Percentiles rank a stretch among this genome's conserved stretches.
Conservation (phyloP, 2,888 invertebrate species). For the Acanthosepion lycidas region DNA sequence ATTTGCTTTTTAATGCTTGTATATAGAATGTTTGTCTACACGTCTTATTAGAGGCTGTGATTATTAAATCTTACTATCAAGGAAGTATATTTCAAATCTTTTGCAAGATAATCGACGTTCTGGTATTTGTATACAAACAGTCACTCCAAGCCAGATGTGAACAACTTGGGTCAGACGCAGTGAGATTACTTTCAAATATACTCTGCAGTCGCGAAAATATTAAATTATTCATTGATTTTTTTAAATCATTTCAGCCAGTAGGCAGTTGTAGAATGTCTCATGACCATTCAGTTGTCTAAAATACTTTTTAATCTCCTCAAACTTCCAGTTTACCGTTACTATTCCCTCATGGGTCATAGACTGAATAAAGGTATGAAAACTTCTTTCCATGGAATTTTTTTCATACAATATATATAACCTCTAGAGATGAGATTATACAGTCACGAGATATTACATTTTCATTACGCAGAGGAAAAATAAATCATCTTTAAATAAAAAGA, state of each 20-base stretch:
- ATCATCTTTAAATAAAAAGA: no score
- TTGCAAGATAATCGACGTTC: neutral
- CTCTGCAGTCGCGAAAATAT: neutral
- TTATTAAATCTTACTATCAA: neutral
- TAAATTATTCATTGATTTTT: constrained; percentile 33
- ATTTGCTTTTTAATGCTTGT: no score
- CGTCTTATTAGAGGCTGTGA: neutral
- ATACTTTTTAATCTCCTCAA: neutral
- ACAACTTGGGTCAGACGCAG: neutral
- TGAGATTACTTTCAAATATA: neutral
- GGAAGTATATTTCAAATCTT: neutral
- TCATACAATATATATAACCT: no score
- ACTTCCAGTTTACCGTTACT: neutral
- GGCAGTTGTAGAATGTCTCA: neutral
- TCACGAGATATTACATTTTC: no score
- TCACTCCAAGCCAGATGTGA: neutral
- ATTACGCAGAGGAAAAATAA: no score
- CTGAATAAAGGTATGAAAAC: neutral
- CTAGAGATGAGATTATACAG: no score
- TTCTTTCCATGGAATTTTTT: no score
- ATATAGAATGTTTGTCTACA: no score
- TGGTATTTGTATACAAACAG: neutral
- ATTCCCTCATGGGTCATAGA: neutral
- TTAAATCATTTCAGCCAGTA: neutral
- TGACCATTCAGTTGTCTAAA: neutral